Evolutionary conservation across 2,888 invertebrate genomes (phyloP).

Genomic region (Synergus japonicus): DNA sequence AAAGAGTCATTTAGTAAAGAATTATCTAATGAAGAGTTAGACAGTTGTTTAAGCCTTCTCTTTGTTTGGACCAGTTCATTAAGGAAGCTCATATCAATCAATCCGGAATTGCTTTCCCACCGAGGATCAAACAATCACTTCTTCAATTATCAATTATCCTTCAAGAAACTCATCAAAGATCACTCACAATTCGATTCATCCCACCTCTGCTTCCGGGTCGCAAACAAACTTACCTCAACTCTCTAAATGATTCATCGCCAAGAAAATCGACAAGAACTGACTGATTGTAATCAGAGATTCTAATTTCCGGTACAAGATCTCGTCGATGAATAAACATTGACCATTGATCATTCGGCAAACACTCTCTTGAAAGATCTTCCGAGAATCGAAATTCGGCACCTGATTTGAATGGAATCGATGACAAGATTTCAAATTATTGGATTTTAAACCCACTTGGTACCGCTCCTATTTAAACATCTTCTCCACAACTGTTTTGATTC

Average conservation of each 20-base stretch:
- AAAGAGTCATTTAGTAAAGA: not conserved
- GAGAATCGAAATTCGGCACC: not conserved
- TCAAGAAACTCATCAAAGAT: not conserved
- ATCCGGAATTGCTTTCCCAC: not conserved
- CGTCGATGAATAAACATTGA: not conserved
- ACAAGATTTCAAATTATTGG: not conserved
- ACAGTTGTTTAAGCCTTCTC: too few relatives aligned
- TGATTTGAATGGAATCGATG: not conserved
- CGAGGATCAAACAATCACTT: not conserved
- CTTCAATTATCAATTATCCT: not conserved
- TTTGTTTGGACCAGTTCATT: not conserved
- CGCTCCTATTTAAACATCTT: not conserved
- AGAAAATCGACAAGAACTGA: not conserved
- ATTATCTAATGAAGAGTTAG: too few relatives aligned
- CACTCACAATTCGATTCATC: not conserved
- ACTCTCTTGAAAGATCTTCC: not conserved
- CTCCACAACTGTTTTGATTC: not conserved
- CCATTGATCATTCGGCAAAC: not conserved
- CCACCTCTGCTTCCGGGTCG: not conserved
- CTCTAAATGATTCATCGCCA: not conserved
- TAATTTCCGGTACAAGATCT: slow-evolving; percentile 13
- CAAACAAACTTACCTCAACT: not conserved
- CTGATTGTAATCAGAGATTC: not conserved
- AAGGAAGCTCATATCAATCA: not conserved
- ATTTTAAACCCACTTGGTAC: not conserved